Conservation (phyloP, 2,888 invertebrate genomes). For the Clanis bilineata region DNA sequence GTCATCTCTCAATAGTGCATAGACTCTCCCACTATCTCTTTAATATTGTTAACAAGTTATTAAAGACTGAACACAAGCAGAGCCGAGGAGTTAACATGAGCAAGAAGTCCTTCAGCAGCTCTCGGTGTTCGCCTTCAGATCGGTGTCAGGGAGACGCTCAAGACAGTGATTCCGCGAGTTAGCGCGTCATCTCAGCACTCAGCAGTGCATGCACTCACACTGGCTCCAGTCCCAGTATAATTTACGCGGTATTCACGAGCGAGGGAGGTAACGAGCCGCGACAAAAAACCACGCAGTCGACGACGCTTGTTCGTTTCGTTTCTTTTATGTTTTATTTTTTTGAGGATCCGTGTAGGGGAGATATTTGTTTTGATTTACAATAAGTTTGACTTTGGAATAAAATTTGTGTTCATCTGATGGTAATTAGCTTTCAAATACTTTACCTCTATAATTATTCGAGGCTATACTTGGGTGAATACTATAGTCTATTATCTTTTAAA, state of each 20-base stretch:
- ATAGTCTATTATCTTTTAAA: too few species aligned
- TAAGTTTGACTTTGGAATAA: not conserved
- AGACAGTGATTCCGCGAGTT: conserved; percentile 19
- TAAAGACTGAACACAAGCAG: too few species aligned
- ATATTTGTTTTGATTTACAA: not conserved
- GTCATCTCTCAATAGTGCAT: conserved; percentile 19
- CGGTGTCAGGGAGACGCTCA: conserved; percentile 3
- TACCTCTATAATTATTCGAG: not conserved
- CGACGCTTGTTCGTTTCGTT: conserved; percentile 45
- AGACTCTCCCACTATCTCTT: conserved; percentile 17
- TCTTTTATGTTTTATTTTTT: conserved; percentile 40
- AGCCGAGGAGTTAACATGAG: not conserved
- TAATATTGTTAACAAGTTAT: too few species aligned
- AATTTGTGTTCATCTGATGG: not conserved
- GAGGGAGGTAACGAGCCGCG: conserved; percentile 58
- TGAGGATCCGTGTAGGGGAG: conserved; percentile 16
- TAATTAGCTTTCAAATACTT: not conserved
- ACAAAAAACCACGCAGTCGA: conserved; percentile 54
- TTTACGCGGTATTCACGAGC: conserved; percentile 46
- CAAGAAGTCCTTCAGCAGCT: too few species aligned
- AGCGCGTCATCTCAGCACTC: conserved; percentile 22
- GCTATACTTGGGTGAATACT: not conserved
- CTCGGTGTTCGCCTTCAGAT: conserved; percentile 2
- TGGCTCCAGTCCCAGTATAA: conserved; percentile 32
- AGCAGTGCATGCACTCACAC: conserved; percentile 18